Evolutionary conservation across 1,140 invertebrate genomes (phyloP), one percentile per base, ranked within the genome.

Genomic region (Camponotus vicinus): DNA sequence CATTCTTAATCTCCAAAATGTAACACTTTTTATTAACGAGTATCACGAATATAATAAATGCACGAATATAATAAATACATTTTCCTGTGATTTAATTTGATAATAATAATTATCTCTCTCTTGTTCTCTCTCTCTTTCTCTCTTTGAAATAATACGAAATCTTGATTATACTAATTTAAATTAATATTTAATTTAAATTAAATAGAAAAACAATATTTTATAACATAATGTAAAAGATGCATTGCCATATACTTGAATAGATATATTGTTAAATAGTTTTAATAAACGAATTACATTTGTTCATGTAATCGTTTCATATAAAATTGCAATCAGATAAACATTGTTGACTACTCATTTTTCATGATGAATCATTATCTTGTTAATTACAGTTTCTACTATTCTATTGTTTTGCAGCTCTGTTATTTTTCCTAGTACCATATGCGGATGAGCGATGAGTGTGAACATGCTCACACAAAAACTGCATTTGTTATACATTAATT

Each of bases 391-490:
- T 37, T 32, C 63, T 1, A 15, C n/a, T 13, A 32, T 66, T 66
- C 18, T 2, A 21, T 69, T 45, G 11, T 45, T 69, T 3, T 9
- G 42, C 9, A 52, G 15, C n/a, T 42, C 7, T 27, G n/a, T 45
- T 69, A 69, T 45, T 69, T 66, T 66, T 66, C 27, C 13, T 64
- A 64, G 49, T 18, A 52, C 15, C 49, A 52, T 18, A 18, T 52
- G 15, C 49, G 49, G 49, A 52, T 52, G 49, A 18, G 15, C 49
- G 15, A 52, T 18, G 49, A 18, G 4, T 52, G 15, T 52, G 5
- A 52, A 8, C 49, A 52, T 0, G 13, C 15, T 15, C 15, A 15
- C 13, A 52, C 0, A 3, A 52, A 52, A 52, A 52, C 13, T 49
- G 9, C 8, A 52, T 52, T 52, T 52, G 3, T 4, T 52, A 45